Percentiles rank a stretch among this genome's conserved stretches.
These are phyloP conservation scores for Dione vanillae DNA, from an alignment of 2,888 invertebrate species.

Conservation along the genomic window DNA sequence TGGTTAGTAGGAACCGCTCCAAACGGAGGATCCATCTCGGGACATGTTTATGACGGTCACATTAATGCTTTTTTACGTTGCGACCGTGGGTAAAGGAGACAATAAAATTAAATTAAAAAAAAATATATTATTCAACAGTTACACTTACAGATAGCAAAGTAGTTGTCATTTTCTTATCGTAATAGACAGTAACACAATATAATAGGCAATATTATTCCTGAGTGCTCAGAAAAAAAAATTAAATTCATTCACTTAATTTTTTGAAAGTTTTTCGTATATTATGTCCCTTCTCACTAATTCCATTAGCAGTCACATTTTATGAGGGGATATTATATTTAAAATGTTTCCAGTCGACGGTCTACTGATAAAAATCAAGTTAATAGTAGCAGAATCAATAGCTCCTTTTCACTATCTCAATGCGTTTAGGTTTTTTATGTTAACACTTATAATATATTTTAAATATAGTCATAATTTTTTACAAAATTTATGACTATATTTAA, in stretches of 20 bases:
- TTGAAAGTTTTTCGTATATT: background rate
- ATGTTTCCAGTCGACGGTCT: background rate
- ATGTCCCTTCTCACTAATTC: background rate
- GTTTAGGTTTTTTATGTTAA: background rate
- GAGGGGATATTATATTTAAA: constrained; percentile 5
- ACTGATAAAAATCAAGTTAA: constrained; percentile 11
- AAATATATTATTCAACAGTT: too few species aligned
- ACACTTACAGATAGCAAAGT: too few species aligned
- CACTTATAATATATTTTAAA: background rate
- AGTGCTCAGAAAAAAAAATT: too few species aligned
- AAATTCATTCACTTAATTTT: background rate
- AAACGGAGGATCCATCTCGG: constrained; percentile 6
- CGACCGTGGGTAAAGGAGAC: too few species aligned
- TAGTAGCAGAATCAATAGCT: background rate
- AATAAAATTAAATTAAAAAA: too few species aligned
- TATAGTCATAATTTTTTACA: too few species aligned
- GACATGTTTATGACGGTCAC: constrained; percentile 13
- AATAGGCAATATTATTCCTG: too few species aligned
- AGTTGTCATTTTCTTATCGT: too few species aligned
- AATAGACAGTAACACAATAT: too few species aligned
- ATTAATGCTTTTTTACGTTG: constrained; percentile 8
- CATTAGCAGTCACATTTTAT: constrained; percentile 4
- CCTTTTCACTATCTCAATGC: background rate
- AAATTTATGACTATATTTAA: too few species aligned
- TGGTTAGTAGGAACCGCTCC: background rate